A percentile compares a stretch with the other conserved stretches of the same genome.
Evolutionary conservation across 2,113 vertebrate genomes (phyloP).

Genomic region (Syngnathoides biaculeatus): DNA sequence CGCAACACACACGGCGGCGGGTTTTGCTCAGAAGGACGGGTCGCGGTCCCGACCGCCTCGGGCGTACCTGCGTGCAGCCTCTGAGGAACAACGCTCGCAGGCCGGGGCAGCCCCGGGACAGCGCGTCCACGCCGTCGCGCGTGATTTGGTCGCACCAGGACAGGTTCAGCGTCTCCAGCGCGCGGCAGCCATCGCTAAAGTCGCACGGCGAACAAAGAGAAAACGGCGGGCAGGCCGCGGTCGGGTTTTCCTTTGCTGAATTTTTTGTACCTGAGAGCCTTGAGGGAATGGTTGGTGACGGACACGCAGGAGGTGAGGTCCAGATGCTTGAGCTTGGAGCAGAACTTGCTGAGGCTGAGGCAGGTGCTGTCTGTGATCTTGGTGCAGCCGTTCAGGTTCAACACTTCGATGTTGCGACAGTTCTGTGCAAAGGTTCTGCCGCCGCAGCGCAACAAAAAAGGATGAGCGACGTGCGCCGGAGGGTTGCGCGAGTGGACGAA

Average conservation of each 20-base stretch:
- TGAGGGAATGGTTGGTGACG: constrained; percentile 90
- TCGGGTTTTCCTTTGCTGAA: no score
- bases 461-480: not conserved
- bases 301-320: constrained; percentile 94
- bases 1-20: constrained; percentile 1
- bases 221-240: not conserved
- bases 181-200: constrained; percentile 85
- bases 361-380: constrained; percentile 97
- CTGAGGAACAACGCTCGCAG: constrained; percentile 85
- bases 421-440: constrained; percentile 94
- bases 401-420: constrained; percentile 91
- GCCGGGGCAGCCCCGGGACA: constrained; percentile 83
- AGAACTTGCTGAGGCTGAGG: constrained; percentile 93
- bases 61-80: constrained; percentile 87
- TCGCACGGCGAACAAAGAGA: not conserved
- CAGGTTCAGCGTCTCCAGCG: constrained; percentile 88
- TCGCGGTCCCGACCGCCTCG: not conserved
- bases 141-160: constrained; percentile 94
- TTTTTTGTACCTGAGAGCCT: constrained; percentile 83
- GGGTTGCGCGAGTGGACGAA: not conserved
- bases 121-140: constrained; percentile 87
- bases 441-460: not conserved
- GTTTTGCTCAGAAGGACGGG: no score
- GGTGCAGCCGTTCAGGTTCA: constrained; percentile 94
- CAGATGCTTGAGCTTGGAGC: constrained; percentile 89